Percentiles rank a stretch among this genome's conserved stretches.
Evolutionary conservation across 2,888 invertebrate genomes (phyloP).

Genomic region (Choreutis nemorana): DNA sequence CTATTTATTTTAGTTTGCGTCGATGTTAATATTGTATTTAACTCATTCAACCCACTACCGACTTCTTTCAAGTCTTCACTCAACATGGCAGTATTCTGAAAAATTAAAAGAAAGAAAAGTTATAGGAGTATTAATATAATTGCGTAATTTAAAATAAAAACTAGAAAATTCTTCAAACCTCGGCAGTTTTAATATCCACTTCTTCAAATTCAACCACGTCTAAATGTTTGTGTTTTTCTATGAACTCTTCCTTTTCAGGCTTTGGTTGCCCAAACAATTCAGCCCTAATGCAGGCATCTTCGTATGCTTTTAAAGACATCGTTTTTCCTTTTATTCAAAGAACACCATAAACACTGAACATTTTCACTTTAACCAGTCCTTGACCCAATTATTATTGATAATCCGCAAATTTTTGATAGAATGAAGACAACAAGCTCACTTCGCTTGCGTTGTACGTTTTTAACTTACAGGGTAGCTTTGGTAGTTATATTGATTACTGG

Average conservation of each 20-base stretch:
- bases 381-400: too few species aligned
- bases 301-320: constrained; percentile 74
- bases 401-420: too few species aligned
- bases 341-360: background rate
- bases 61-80: constrained; percentile 73
- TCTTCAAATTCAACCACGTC: constrained; percentile 63
- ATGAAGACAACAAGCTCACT: too few species aligned
- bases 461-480: too few species aligned
- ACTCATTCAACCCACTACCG: constrained; percentile 78
- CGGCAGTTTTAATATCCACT: constrained; percentile 49
- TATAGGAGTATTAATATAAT: constrained; percentile 4
- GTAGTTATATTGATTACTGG: too few species aligned
- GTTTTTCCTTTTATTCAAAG: constrained; percentile 10
- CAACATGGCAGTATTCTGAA: constrained; percentile 52
- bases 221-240: constrained; percentile 62
- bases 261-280: constrained; percentile 77
- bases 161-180: constrained; percentile 21
- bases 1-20: constrained; percentile 89
- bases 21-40: constrained; percentile 79
- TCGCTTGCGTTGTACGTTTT: too few species aligned
- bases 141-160: constrained; percentile 1
- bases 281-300: constrained; percentile 80
- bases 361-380: constrained; percentile 13
- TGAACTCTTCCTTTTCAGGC: constrained; percentile 73
- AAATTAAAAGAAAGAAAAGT: constrained; percentile 11